A percentile compares a stretch with the other conserved stretches of the same genome.
Conservation (phyloP, 1,140 invertebrate species). For the Nasonia longicornis region DNA sequence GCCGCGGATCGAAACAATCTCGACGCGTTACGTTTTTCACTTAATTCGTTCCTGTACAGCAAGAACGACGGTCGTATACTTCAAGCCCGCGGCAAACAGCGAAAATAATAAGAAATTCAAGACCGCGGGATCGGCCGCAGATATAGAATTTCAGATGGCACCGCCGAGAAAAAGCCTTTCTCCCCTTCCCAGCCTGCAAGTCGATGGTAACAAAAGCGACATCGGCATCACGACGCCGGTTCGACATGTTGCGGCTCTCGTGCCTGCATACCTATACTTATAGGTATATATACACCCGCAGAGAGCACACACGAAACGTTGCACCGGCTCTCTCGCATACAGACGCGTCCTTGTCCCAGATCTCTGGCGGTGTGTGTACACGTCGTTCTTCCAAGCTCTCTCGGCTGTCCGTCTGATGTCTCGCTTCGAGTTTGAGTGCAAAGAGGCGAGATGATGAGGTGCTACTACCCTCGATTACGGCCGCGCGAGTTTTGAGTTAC, state of each 20-base stretch:
- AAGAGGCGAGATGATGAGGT: not conserved
- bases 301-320: slow-evolving; percentile 9
- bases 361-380: slow-evolving; percentile 11
- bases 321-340: slow-evolving; percentile 1
- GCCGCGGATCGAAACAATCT: too few species aligned
- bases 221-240: slow-evolving; percentile 8
- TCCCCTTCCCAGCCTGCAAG: not conserved
- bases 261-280: too few species aligned
- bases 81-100: too few species aligned
- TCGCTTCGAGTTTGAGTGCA: not conserved
- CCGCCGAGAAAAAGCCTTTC: slow-evolving; percentile 1
- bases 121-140: not conserved
- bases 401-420: not conserved
- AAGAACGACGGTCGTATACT: too few species aligned
- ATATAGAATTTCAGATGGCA: too few species aligned
- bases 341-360: slow-evolving; percentile 42
- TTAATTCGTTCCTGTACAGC: too few species aligned
- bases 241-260: too few species aligned
- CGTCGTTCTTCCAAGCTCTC: not conserved
- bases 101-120: not conserved
- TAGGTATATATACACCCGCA: too few species aligned
- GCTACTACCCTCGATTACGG: not conserved
- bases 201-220: slow-evolving; percentile 27
- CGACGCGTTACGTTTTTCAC: too few species aligned
- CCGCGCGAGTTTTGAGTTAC: too few species aligned